Base-by-base conservation (phyloP, 2,797 vertebrate species). In the Cirrhinus mrigala region DNA sequence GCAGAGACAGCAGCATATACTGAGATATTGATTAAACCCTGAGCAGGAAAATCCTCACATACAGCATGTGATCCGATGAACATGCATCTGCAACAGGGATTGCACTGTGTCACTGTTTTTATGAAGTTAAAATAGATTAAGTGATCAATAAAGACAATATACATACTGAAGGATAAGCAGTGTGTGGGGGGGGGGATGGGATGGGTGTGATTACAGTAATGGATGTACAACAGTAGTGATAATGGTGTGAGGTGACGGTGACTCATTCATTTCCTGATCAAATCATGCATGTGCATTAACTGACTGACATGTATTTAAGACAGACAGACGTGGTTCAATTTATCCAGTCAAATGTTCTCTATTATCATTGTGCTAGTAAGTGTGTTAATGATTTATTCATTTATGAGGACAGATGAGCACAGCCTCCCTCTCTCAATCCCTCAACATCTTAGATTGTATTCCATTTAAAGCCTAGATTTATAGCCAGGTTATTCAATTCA, bases 1-100 rank as follows among this genome's bases (percentile, higher is more conserved):
- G 83, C 81, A 80, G 64, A 79, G 86, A 52, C 90, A 85, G 82
- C 87, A 88, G 86, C 88, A 90, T 90, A 92, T 91, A 89, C 92
- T 79, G 91, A 87, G 71, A 82, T 92, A 95, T 95, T 79, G 92
- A 95, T 94, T 90, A 44, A 68, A 81, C 69, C 79, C 85, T 80
- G 71, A 86, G 80, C 77, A 62, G 44, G 27, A 15, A 66, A 48
- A 24, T 71, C 33, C 73, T 27, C 69, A 3, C 2, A 37, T 15
- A 22, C 33, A 18, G 46, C 46, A 20, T 1, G 24, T 15, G 40
- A 44, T 24, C 20, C 40, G 40, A 22, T 70, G 37, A 20, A 14
- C 75, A 58, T 6, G 15, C 9, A 29, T 44, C 68, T 69, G 50
- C 52, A 18, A 18, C 52, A 54, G 52, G 52, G 73, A 56, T 5